Evolutionary conservation across 2,797 vertebrate genomes (phyloP).

Genomic region (Thripadectes ignobilis): DNA sequence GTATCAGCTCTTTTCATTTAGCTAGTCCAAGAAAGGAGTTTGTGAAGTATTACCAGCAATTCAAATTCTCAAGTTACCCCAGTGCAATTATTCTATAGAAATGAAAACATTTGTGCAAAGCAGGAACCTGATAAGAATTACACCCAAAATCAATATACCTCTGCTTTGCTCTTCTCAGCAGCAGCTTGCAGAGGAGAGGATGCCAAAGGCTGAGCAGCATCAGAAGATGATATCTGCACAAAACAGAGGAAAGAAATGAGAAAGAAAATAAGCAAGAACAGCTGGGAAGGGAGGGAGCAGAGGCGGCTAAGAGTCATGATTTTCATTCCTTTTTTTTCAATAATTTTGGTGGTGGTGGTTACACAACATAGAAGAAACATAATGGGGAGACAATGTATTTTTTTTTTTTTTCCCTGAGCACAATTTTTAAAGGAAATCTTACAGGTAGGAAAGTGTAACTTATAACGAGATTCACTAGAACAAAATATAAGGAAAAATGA

Average conservation of each 20-base stretch:
- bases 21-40: neutral
- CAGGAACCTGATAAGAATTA: neutral
- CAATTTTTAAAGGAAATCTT: slow-evolving; percentile 25
- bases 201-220: slow-evolving; percentile 85
- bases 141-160: slow-evolving; percentile 79
- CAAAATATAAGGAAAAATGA: slow-evolving; percentile 46
- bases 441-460: slow-evolving; percentile 4
- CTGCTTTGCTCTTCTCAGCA: slow-evolving; percentile 88
- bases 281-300: slow-evolving; percentile 45
- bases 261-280: slow-evolving; percentile 67
- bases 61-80: neutral
- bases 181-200: slow-evolving; percentile 87
- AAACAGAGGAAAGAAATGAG: slow-evolving; percentile 65
- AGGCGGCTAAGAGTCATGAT: neutral
- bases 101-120: neutral
- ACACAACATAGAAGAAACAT: neutral
- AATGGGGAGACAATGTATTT: neutral
- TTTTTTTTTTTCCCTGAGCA: neutral
- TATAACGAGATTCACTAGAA: slow-evolving; percentile 36
- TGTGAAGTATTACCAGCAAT: neutral
- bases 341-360: neutral
- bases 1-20: neutral
- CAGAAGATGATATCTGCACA: slow-evolving; percentile 85
- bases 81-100: neutral
- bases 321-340: slow-evolving; percentile 21